A percentile compares a stretch with the other conserved stretches of the same genome.
phyloP scores from a whole-genome alignment of 2,888 invertebrate species.

The Matsumyia berberina region DNA sequence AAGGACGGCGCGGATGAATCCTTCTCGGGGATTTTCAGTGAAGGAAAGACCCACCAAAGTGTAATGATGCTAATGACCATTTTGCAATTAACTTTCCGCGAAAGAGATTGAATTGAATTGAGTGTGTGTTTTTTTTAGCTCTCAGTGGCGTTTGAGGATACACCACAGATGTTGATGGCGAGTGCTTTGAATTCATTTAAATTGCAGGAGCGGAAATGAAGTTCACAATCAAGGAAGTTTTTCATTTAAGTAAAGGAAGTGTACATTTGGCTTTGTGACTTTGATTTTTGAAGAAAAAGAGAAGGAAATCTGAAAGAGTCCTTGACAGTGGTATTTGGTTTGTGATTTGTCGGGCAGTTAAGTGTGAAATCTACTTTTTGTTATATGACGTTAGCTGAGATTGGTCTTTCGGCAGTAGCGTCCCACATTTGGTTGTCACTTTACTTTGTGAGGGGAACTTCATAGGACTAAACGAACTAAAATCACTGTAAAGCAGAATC shows the following conservation, averaged over 20 bases:
- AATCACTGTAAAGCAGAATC: too few relatives aligned
- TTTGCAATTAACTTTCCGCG: slow-evolving; percentile 71
- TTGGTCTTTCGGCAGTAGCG: too few relatives aligned
- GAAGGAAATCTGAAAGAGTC: too few relatives aligned
- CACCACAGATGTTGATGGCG: slow-evolving; percentile 4
- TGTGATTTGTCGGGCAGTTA: too few relatives aligned
- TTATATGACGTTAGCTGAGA: too few relatives aligned
- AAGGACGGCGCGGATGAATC: not conserved
- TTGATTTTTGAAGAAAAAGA: not conserved
- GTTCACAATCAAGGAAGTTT: slow-evolving; percentile 22
- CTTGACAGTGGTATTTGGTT: too few relatives aligned
- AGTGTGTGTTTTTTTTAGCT: slow-evolving; percentile 10
- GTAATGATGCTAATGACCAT: slow-evolving; percentile 74
- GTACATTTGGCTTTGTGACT: not conserved
- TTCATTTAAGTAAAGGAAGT: slow-evolving; percentile 5
- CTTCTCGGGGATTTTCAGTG: not conserved
- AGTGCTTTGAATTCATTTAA: slow-evolving; percentile 11
- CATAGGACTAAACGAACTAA: too few relatives aligned
- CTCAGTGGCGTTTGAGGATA: slow-evolving; percentile 32
- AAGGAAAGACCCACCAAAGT: slow-evolving; percentile 48
- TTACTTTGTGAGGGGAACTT: too few relatives aligned
- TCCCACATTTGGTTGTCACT: too few relatives aligned
- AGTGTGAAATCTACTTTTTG: too few relatives aligned
- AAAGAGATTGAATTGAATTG: slow-evolving; percentile 66
- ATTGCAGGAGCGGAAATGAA: not conserved